phyloP scores from a whole-genome alignment of 2,797 vertebrate genomes.

The Pangasius sanitwongsei region DNA sequence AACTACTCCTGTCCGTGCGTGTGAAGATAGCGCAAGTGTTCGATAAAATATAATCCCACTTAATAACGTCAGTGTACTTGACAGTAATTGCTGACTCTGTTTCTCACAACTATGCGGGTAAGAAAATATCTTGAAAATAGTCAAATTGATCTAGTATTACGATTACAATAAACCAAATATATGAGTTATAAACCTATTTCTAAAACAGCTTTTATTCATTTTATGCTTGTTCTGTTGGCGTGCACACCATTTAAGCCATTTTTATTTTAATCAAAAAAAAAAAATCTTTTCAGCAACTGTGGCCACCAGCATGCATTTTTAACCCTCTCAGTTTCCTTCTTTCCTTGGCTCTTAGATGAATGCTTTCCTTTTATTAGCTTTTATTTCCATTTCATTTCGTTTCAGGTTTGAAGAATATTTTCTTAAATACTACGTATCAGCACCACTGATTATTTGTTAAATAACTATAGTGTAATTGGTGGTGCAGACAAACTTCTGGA shows the following conservation, averaged over 20 bases:
- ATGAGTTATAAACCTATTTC: too few species aligned
- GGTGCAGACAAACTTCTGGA: background rate
- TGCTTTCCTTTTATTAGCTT: background rate
- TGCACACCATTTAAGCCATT: background rate
- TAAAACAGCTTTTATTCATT: too few species aligned
- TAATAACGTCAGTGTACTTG: background rate
- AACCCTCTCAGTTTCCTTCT: background rate
- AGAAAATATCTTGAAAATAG: background rate
- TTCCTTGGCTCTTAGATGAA: background rate
- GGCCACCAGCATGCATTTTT: background rate
- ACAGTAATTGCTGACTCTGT: background rate
- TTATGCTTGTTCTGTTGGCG: too few species aligned
- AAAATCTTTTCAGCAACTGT: too few species aligned
- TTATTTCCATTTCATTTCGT: background rate
- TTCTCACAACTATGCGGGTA: background rate
- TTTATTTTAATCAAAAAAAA: too few species aligned
- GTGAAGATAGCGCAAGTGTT: background rate
- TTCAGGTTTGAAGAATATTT: background rate
- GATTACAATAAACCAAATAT: background rate
- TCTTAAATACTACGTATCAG: background rate
- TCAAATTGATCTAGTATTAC: background rate
- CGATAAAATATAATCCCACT: background rate
- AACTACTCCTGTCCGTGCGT: background rate
- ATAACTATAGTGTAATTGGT: background rate
- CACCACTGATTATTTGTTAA: background rate